Evolutionary conservation across 1,140 invertebrate genomes (phyloP).

Genomic region (Chrysopa pallens): DNA sequence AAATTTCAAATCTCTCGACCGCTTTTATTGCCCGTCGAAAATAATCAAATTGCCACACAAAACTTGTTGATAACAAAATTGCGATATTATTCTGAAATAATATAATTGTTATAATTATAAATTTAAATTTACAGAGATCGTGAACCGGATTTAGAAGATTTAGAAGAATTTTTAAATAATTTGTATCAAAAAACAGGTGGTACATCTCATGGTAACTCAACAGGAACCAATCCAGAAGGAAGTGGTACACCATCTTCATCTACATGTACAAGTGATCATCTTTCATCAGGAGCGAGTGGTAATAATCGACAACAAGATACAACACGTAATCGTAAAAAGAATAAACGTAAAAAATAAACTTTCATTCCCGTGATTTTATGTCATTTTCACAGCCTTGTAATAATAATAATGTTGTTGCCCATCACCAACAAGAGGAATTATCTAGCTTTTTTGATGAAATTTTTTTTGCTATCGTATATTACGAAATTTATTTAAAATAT

Average conservation of each 20-base stretch:
- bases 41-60: neutral
- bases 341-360: constrained; percentile 2
- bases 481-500: no score
- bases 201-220: neutral
- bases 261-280: no score
- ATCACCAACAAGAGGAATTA: no score
- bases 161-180: constrained; percentile 20
- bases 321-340: constrained; percentile 1
- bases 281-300: no score
- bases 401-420: no score
- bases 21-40: no score
- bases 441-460: no score
- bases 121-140: neutral
- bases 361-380: neutral
- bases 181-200: constrained; percentile 13
- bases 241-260: neutral
- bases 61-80: no score
- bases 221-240: neutral
- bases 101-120: neutral
- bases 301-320: neutral
- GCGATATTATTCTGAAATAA: no score
- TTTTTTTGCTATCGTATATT: no score
- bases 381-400: no score
- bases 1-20: no score
- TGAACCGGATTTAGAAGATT: constrained; percentile 17